Percentiles rank a stretch among this genome's conserved stretches.
Conservation (phyloP, 2,113 vertebrate genomes). For the Salvator merianae region DNA sequence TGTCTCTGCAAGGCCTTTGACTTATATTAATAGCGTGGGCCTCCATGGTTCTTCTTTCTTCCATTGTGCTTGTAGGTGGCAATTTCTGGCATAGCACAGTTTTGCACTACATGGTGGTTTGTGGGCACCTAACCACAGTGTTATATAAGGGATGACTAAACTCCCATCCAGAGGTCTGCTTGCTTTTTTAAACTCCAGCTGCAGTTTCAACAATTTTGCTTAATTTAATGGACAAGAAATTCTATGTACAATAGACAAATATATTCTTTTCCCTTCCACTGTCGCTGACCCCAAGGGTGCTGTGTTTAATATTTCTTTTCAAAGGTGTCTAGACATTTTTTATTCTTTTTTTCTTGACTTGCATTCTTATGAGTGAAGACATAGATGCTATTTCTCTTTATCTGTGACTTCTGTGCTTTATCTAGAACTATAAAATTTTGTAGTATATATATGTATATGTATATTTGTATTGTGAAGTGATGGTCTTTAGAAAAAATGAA, state of each 20-base stretch:
- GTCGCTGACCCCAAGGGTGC: not conserved
- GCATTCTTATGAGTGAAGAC: not conserved
- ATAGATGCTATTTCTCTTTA: not conserved
- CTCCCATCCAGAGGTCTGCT: too few relatives aligned
- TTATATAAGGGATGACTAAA: too few relatives aligned
- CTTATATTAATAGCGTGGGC: too few relatives aligned
- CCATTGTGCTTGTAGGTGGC: too few relatives aligned
- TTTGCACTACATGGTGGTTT: too few relatives aligned
- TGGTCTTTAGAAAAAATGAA: not conserved
- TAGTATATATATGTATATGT: too few relatives aligned
- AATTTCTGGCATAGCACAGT: too few relatives aligned
- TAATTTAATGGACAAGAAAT: constrained; percentile 18
- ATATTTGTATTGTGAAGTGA: not conserved
- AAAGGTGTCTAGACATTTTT: not conserved
- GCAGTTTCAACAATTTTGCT: not conserved
- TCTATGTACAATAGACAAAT: not conserved
- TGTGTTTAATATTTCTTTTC: constrained; percentile 9
- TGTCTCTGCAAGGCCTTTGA: too few relatives aligned
- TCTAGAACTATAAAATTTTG: too few relatives aligned
- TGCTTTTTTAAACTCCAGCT: constrained; percentile 30
- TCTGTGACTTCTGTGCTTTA: not conserved
- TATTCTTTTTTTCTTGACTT: too few relatives aligned
- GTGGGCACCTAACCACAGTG: too few relatives aligned
- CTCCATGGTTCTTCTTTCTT: too few relatives aligned
- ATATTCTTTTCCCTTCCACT: constrained; percentile 6